These are phyloP conservation scores for Sinocyclocheilus grahami DNA, from an alignment of 2,113 vertebrate genomes.

Conservation along the genomic window DNA sequence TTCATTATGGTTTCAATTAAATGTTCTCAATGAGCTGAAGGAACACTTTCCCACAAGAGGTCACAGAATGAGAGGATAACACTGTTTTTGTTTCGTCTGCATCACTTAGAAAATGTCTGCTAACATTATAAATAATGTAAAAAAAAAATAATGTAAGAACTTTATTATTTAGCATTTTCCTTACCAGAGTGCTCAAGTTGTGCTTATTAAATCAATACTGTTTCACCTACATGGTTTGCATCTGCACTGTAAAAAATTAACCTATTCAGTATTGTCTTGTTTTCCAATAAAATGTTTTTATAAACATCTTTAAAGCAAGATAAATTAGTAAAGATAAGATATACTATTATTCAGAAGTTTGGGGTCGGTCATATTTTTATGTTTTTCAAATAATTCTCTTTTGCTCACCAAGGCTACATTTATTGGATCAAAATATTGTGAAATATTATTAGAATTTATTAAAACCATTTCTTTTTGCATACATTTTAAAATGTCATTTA, in stretches of 20 bases:
- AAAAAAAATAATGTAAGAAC: background rate
- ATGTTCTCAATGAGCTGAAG: background rate
- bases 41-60: background rate
- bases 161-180: background rate
- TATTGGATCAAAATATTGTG: background rate
- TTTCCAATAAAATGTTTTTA: background rate
- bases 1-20: slow-evolving; percentile 33
- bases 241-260: background rate
- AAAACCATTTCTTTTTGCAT: background rate
- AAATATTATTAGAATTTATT: background rate
- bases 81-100: background rate
- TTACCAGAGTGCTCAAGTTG: background rate
- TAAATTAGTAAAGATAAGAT: background rate
- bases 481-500: background rate
- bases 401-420: background rate
- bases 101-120: slow-evolving; percentile 23
- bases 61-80: background rate
- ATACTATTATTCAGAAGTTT: background rate
- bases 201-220: slow-evolving; percentile 25
- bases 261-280: background rate
- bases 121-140: slow-evolving; percentile 44
- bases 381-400: background rate
- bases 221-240: background rate
- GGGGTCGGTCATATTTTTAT: background rate
- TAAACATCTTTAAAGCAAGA: background rate